Evolutionary conservation across 2,113 vertebrate genomes (phyloP).

Genomic region (Sylvia atricapilla): DNA sequence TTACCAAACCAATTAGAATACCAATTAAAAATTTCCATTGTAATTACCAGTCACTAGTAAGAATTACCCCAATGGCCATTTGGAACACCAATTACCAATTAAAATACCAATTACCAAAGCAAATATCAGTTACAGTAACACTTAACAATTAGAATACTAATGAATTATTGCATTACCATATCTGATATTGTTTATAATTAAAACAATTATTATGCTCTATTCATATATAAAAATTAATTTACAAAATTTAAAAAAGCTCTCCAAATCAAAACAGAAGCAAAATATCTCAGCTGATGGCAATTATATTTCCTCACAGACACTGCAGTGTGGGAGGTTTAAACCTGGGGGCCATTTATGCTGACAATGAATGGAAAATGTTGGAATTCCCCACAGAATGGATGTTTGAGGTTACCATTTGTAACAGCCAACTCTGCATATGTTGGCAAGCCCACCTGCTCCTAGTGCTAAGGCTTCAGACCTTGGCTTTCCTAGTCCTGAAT

Average conservation of each 20-base stretch:
- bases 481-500: background rate
- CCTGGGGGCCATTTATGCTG: background rate
- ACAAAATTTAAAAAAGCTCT: background rate
- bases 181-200: conserved; percentile 61
- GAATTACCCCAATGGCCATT: conserved; percentile 50
- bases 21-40: conserved; percentile 54
- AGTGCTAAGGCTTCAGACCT: background rate
- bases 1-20: conserved; percentile 55
- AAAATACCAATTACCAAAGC: conserved; percentile 56
- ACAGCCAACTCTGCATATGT: accelerated
- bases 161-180: conserved; percentile 47
- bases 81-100: conserved; percentile 52
- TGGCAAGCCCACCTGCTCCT: background rate
- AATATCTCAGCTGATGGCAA: background rate
- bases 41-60: conserved; percentile 46
- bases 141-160: conserved; percentile 53
- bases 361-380: background rate
- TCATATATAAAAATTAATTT: conserved; percentile 36
- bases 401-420: background rate
- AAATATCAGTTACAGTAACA: conserved; percentile 47
- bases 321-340: background rate
- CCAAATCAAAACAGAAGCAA: background rate
- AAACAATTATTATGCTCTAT: conserved; percentile 1
- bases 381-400: background rate
- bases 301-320: background rate